phyloP scores from a whole-genome alignment of 2,797 vertebrate genomes.

The Sebastes melanostomus region DNA sequence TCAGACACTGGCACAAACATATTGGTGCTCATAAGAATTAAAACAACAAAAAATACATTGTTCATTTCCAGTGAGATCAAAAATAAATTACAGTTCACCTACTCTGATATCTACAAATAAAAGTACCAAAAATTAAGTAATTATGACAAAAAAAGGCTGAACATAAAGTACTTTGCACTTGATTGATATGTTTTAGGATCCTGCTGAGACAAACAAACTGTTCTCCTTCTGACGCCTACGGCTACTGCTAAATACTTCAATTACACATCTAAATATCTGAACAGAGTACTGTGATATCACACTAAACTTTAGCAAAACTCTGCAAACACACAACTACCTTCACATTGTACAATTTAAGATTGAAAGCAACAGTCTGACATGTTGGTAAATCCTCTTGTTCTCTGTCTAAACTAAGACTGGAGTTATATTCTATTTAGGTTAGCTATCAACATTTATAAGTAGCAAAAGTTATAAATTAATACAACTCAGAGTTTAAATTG shows the following conservation, averaged over 20 bases:
- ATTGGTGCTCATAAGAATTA: background rate
- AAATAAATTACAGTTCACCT: constrained; percentile 69
- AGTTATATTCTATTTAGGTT: background rate
- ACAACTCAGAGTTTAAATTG: background rate
- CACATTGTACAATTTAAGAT: background rate
- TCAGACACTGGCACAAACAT: background rate
- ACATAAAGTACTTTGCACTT: constrained; percentile 25
- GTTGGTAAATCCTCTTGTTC: background rate
- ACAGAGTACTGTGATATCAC: background rate
- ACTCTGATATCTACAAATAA: constrained; percentile 6
- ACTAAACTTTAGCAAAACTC: background rate
- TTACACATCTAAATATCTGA: background rate
- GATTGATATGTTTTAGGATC: constrained; percentile 36
- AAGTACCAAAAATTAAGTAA: constrained; percentile 33
- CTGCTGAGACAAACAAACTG: background rate
- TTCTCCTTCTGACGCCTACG: background rate
- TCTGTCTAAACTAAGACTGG: background rate
- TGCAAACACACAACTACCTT: background rate
- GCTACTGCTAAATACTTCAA: background rate
- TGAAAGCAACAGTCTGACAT: constrained; percentile 1
- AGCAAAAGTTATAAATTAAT: background rate
- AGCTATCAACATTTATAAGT: background rate
- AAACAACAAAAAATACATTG: constrained; percentile 12
- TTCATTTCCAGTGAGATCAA: constrained; percentile 36
- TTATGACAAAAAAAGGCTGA: background rate